These are phyloP conservation scores for Syrmaticus mikado DNA, from an alignment of 2,113 vertebrate genomes.

Conservation along the genomic window DNA sequence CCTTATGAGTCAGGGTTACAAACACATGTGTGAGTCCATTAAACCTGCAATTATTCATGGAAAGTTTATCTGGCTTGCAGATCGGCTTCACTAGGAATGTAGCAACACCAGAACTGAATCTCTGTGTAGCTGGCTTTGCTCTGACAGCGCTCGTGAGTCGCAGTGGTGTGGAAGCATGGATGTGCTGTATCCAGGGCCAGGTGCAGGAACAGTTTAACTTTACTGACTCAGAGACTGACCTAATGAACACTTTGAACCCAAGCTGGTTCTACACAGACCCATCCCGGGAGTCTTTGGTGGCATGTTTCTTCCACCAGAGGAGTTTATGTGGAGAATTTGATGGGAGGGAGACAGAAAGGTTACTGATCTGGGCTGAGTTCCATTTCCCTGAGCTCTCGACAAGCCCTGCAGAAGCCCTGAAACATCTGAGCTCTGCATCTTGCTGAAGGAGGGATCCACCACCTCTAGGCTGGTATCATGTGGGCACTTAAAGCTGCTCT, in stretches of 20 bases:
- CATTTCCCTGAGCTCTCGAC: not conserved
- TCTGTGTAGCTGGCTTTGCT: not conserved
- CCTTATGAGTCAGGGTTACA: slow-evolving; percentile 23
- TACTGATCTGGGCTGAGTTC: not conserved
- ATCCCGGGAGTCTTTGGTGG: not conserved
- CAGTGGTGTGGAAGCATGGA: fast-evolving
- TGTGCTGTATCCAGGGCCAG: not conserved
- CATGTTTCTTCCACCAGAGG: not conserved
- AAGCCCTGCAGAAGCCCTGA: not conserved
- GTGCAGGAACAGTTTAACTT: not conserved
- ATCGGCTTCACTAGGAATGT: not conserved
- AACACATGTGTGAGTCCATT: slow-evolving; percentile 18
- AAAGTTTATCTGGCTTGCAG: slow-evolving; percentile 3
- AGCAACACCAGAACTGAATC: not conserved
- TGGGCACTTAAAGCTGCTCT: not conserved
- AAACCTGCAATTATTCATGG: slow-evolving; percentile 10
- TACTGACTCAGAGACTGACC: not conserved
- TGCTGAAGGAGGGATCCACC: not conserved
- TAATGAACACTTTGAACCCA: not conserved
- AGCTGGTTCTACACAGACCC: not conserved
- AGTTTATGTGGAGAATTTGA: not conserved
- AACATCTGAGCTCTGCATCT: not conserved
- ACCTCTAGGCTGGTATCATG: not conserved
- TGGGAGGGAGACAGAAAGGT: not conserved
- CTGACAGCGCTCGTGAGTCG: not conserved